A percentile compares a stretch with the other conserved stretches of the same genome.
These are phyloP conservation scores for Lapara coniferarum DNA, from an alignment of 2,888 invertebrate species.

Conservation along the genomic window DNA sequence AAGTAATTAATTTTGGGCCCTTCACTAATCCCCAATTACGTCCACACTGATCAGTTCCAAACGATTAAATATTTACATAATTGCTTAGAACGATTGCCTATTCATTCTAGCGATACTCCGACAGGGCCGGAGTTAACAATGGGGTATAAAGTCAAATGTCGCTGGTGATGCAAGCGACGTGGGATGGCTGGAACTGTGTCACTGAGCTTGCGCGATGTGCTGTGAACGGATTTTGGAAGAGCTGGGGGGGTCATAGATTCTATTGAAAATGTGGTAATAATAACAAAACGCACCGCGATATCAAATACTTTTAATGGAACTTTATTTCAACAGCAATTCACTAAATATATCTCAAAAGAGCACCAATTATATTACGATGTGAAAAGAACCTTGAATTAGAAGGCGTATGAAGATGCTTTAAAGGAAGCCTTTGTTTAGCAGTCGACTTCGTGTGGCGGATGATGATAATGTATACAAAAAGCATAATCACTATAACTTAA, in stretches of 20 bases:
- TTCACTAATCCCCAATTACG: not conserved
- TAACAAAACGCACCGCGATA: too few relatives aligned
- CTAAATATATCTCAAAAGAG: too few relatives aligned
- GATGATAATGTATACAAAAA: too few relatives aligned
- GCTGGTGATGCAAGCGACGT: slow-evolving; percentile 12
- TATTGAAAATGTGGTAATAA: not conserved
- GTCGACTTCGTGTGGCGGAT: too few relatives aligned
- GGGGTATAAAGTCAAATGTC: slow-evolving; percentile 23
- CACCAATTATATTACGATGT: too few relatives aligned
- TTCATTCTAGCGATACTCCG: slow-evolving; percentile 9
- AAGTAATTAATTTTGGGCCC: not conserved
- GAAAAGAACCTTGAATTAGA: too few relatives aligned
- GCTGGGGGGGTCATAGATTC: not conserved
- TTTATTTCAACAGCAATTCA: too few relatives aligned
- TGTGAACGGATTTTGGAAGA: not conserved
- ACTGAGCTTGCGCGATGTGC: slow-evolving; percentile 1
- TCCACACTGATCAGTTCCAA: slow-evolving; percentile 2
- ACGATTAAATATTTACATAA: slow-evolving; percentile 20
- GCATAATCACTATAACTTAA: too few relatives aligned
- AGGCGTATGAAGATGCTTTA: too few relatives aligned
- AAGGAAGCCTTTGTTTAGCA: too few relatives aligned
- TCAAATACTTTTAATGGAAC: not conserved
- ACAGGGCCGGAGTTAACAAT: slow-evolving; percentile 14
- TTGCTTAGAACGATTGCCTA: slow-evolving; percentile 9
- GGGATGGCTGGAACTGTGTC: slow-evolving; percentile 18